Evolutionary conservation across 2,888 invertebrate species (phyloP).

Genomic region (Rhyacophila evoluta): DNA sequence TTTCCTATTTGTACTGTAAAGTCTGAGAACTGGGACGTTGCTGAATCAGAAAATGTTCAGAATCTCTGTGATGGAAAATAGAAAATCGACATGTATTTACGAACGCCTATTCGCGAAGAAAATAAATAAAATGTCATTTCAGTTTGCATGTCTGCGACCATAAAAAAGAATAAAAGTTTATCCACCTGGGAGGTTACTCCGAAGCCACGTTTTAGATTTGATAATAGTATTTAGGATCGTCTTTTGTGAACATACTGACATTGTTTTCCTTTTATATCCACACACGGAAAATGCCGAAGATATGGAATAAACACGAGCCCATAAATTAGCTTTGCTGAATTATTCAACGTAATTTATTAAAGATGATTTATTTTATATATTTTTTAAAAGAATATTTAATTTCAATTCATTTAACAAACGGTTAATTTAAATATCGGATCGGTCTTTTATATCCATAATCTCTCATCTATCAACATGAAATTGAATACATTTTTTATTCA

Average conservation of each 20-base stretch:
- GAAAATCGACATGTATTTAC: neutral
- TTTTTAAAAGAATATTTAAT: no score
- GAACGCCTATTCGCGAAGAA: constrained; percentile 1
- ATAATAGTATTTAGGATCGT: constrained; percentile 26
- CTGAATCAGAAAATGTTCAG: no score
- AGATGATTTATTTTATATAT: no score
- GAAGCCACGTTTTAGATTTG: neutral
- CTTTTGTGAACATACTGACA: constrained; percentile 8
- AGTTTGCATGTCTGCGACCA: constrained; percentile 28
- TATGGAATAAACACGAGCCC: neutral
- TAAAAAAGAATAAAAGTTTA: constrained; percentile 27
- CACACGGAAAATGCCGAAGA: neutral
- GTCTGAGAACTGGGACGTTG: no score
- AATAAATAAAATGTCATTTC: constrained; percentile 16
- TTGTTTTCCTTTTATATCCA: neutral
- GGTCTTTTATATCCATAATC: no score
- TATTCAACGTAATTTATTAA: neutral
- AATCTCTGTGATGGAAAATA: no score
- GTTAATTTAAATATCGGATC: no score
- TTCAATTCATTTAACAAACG: no score
- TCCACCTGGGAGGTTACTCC: neutral
- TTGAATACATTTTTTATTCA: no score
- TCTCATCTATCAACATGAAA: no score
- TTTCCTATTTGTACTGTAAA: no score
- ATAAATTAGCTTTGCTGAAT: neutral